Base-by-base conservation (phyloP, 1,140 invertebrate species). In the Diorhabda elongata region DNA sequence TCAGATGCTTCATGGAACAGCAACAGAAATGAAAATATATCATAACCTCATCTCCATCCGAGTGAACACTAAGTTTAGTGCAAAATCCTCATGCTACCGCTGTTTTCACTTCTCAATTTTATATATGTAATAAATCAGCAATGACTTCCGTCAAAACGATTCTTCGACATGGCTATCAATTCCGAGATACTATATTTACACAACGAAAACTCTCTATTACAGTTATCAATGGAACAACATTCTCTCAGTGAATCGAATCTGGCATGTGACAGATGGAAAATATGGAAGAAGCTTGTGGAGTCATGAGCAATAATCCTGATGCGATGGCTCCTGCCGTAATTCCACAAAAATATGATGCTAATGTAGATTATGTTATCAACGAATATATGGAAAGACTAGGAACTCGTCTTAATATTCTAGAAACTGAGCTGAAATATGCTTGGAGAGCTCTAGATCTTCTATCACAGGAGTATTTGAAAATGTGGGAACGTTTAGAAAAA, bases 401-500 rank as follows among this genome's bases (percentile, higher is more conserved):
- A 3, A 92, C 92, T 42, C 86, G 93, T 44, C 85, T 97, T 60
- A 92, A 90, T 75, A 89, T 94, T 59, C 85, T 97, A 8, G 94
- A 96, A 81, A 93, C 92, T 0, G 94, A 97, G 81, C 83, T 97
- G 26, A 91, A 93, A 72, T 95, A 94, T 77, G 94, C 94, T 1
- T 97, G 94, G 94, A 86, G 93, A 70, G 93, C 94, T 2, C 82
- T 97, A 64, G 94, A 96, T 79, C 85, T 96, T 52, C 86, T 97
- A 4, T 95, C 93, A 26, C 92, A 93, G 74, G 95, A 97, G 79
- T 97, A 96, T 76, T 91, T 95, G 9, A 93, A 94, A 78, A 97
- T 97, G 90, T 96, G 94, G 94, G 91, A 94, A 78, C 85, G 93
- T 64, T 84, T 97, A 60, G 94, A 97, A 77, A 94, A 95, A 81